These are phyloP conservation scores for Zootermopsis nevadensis DNA, from an alignment of 2,888 invertebrate species.

Conservation along the genomic window DNA sequence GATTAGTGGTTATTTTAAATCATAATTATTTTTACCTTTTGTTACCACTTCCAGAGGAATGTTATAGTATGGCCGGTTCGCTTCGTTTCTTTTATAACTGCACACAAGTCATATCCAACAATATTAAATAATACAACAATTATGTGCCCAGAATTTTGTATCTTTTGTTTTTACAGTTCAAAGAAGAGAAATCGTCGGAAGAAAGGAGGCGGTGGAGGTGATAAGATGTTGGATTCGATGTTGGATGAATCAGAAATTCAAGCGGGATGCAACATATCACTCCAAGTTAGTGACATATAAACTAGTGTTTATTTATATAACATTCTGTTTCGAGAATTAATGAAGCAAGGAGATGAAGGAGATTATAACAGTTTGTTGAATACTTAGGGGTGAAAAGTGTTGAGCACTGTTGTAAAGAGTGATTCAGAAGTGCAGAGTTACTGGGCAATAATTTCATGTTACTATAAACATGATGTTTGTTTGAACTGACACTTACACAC, in stretches of 20 bases:
- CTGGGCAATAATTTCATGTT: too few species aligned
- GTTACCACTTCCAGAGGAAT: too few species aligned
- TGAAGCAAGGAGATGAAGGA: too few species aligned
- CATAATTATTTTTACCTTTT: too few species aligned
- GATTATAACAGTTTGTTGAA: too few species aligned
- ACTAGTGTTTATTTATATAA: background rate
- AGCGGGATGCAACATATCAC: slow-evolving; percentile 70
- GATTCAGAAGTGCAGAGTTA: too few species aligned
- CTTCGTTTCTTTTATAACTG: background rate
- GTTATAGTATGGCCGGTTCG: background rate
- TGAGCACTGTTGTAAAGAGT: too few species aligned
- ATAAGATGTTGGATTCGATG: slow-evolving; percentile 50
- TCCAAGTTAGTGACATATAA: slow-evolving; percentile 61
- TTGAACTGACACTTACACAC: too few species aligned
- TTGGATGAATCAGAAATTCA: slow-evolving; percentile 55
- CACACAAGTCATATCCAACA: background rate
- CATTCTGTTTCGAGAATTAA: too few species aligned
- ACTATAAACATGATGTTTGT: too few species aligned
- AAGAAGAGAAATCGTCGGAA: slow-evolving; percentile 66
- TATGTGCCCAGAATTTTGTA: background rate
- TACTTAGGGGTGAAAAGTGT: too few species aligned
- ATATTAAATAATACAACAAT: background rate
- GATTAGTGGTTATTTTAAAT: too few species aligned
- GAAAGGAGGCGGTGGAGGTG: slow-evolving; percentile 60
- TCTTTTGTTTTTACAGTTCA: slow-evolving; percentile 59